Percentiles rank a stretch among this genome's conserved stretches.
phyloP scores from a whole-genome alignment of 2,113 vertebrate species.

The Sinocyclocheilus anshuiensis region DNA sequence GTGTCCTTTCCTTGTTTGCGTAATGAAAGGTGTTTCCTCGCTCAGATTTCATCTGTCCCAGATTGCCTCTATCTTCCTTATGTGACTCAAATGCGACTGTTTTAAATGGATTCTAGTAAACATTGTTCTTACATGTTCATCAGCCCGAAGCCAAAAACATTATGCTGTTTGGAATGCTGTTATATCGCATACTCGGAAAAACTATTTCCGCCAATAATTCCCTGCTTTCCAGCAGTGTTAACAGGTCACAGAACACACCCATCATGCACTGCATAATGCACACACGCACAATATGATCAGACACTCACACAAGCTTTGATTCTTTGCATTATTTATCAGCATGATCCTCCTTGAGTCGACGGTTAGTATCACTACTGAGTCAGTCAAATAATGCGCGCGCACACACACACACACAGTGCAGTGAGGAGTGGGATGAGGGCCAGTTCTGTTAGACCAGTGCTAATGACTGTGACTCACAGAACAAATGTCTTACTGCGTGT shows the following conservation, averaged over 20 bases:
- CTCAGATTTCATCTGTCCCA: background rate
- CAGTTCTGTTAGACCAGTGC: conserved; percentile 67
- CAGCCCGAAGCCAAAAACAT: background rate
- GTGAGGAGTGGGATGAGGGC: conserved; percentile 58
- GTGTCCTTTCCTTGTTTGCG: background rate
- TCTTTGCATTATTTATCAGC: conserved; percentile 35
- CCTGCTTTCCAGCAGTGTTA: background rate
- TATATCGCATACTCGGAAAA: background rate
- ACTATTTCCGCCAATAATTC: conserved; percentile 2
- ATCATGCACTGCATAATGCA: conserved; percentile 22
- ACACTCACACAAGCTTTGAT: conserved; percentile 27
- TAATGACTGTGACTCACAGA: conserved; percentile 73
- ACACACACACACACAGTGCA: conserved; percentile 57
- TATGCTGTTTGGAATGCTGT: background rate
- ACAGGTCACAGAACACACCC: conserved; percentile 19
- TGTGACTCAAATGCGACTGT: background rate
- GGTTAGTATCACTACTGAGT: conserved; percentile 27
- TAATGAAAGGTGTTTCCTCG: background rate
- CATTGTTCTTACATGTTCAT: background rate
- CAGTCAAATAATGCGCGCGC: conserved; percentile 1
- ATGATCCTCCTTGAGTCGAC: background rate
- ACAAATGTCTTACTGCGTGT: conserved; percentile 61
- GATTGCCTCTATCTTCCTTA: background rate
- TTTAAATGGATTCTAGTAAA: background rate
- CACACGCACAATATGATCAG: conserved; percentile 20